These are phyloP conservation scores for Smutsia temminckii DNA, from an alignment of 2,797 vertebrate species.

Conservation along the genomic window DNA sequence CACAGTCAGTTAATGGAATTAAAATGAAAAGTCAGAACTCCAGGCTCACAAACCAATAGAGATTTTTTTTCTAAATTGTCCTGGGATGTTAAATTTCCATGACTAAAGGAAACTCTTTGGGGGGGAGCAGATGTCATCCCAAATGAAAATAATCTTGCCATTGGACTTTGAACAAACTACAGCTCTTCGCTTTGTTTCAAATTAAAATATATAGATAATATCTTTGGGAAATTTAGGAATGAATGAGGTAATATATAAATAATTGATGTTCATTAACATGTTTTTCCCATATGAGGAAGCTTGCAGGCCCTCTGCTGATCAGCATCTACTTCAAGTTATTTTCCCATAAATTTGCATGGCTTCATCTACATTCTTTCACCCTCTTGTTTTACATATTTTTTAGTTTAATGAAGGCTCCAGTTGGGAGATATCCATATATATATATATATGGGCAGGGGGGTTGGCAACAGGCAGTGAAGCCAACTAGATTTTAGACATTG, in stretches of 20 bases:
- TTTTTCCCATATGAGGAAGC: constrained; percentile 19
- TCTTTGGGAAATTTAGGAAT: constrained; percentile 16
- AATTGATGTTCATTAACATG: constrained; percentile 18
- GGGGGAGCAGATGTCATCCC: constrained; percentile 53
- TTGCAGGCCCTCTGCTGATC: not conserved
- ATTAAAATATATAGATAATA: constrained; percentile 50
- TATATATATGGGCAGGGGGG: not conserved
- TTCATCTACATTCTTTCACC: not conserved
- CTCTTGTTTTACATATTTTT: constrained; percentile 7
- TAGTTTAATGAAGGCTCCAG: not conserved
- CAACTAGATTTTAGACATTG: not conserved
- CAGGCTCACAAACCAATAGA: not conserved
- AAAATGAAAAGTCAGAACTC: constrained; percentile 31
- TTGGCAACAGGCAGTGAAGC: not conserved
- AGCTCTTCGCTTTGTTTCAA: constrained; percentile 50
- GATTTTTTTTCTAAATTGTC: constrained; percentile 7
- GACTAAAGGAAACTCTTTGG: constrained; percentile 58
- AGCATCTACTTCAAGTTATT: not conserved
- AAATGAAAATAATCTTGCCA: constrained; percentile 55
- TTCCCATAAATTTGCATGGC: constrained; percentile 27
- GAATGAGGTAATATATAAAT: constrained; percentile 44
- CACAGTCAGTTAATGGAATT: not conserved
- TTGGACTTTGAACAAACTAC: constrained; percentile 12
- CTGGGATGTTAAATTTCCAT: constrained; percentile 39
- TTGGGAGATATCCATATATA: not conserved